Evolutionary conservation across 2,888 invertebrate genomes (phyloP).

Genomic region (Phlogophora meticulosa): DNA sequence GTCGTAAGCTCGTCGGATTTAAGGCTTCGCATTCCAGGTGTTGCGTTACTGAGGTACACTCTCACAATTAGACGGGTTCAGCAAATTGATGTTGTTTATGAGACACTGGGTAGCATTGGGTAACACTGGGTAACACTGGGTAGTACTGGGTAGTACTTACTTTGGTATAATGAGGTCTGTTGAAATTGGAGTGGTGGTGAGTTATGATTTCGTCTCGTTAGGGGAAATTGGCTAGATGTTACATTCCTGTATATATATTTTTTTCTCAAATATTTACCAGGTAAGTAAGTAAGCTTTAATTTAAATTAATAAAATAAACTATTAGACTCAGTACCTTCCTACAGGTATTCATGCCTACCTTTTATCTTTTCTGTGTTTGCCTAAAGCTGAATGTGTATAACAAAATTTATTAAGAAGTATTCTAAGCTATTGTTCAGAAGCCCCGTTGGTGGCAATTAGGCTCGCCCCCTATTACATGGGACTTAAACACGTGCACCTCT

Average conservation of each 20-base stretch:
- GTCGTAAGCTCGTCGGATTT: constrained; percentile 75
- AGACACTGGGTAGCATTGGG: constrained; percentile 45
- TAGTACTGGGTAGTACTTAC: constrained; percentile 30
- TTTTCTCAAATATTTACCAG: not conserved
- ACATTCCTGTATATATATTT: not conserved
- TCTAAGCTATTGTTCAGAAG: too few relatives aligned
- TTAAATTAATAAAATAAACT: not conserved
- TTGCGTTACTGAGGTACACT: constrained; percentile 70
- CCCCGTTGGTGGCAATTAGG: too few relatives aligned
- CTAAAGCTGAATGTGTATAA: too few relatives aligned
- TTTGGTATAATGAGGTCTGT: constrained; percentile 53
- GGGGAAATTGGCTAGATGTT: constrained; percentile 23
- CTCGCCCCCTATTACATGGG: too few relatives aligned
- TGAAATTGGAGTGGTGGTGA: constrained; percentile 53
- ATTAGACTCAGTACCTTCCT: too few relatives aligned
- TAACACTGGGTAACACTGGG: constrained; percentile 27
- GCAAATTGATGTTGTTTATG: constrained; percentile 68
- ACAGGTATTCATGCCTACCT: too few relatives aligned
- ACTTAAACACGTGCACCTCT: too few relatives aligned
- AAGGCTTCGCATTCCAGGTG: constrained; percentile 76
- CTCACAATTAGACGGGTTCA: constrained; percentile 65
- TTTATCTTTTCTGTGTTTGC: too few relatives aligned
- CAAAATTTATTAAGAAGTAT: too few relatives aligned
- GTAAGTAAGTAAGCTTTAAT: not conserved
- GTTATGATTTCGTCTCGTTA: constrained; percentile 18